phyloP scores from a whole-genome alignment of 2,113 vertebrate genomes.

The Tragulus kanchil region DNA sequence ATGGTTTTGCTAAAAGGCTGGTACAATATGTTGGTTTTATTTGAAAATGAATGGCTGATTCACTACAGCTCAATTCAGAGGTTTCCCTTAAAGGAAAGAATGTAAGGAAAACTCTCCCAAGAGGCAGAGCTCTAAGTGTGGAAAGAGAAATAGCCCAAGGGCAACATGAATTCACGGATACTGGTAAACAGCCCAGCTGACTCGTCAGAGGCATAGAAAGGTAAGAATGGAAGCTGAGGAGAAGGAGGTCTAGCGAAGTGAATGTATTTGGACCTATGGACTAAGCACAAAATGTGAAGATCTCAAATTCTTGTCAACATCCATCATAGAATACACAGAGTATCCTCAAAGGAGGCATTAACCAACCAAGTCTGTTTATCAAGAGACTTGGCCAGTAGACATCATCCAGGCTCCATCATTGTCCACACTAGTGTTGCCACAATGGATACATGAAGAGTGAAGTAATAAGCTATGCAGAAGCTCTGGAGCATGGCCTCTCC shows the following conservation, averaged over 20 bases:
- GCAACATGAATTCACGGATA: not conserved
- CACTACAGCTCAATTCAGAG: not conserved
- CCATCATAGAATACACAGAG: not conserved
- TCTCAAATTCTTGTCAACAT: not conserved
- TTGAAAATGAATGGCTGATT: not conserved
- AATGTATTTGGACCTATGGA: not conserved
- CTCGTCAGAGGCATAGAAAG: not conserved
- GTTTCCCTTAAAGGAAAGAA: not conserved
- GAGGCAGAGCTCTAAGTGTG: not conserved
- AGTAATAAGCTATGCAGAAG: not conserved
- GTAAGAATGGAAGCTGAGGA: not conserved
- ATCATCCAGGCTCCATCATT: not conserved
- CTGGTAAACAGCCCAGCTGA: not conserved
- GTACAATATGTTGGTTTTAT: not conserved
- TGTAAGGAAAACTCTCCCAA: not conserved
- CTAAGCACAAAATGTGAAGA: not conserved
- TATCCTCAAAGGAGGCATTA: not conserved
- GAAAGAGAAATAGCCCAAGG: not conserved
- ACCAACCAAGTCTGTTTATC: not conserved
- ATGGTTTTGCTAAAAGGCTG: not conserved
- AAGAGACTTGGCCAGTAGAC: not conserved
- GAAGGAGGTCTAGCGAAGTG: not conserved
- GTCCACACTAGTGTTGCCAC: not conserved
- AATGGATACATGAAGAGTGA: not conserved
- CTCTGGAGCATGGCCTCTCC: not conserved